These are phyloP conservation scores for Tachuris rubrigastra DNA, from an alignment of 2,113 vertebrate species.

Conservation along the genomic window DNA sequence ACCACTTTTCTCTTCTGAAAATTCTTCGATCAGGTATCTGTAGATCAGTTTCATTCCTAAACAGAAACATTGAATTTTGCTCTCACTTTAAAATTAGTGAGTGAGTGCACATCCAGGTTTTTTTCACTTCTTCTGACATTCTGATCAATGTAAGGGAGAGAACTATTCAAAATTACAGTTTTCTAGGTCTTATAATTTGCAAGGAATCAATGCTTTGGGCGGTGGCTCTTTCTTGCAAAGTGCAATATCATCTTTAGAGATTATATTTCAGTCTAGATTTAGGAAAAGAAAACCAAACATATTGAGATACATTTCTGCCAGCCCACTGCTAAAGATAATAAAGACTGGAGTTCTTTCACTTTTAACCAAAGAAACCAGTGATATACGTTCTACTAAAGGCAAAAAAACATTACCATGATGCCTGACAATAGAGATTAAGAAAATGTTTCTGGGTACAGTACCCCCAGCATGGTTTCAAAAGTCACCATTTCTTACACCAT, in stretches of 20 bases:
- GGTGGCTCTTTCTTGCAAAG: not conserved
- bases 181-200: not conserved
- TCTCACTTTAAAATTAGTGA: not conserved
- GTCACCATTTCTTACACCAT: not conserved
- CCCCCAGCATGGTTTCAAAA: not conserved
- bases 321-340: not conserved
- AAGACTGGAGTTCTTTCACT: not conserved
- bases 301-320: not conserved
- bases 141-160: not conserved
- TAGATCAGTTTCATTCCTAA: not conserved
- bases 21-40: not conserved
- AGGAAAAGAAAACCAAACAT: not conserved
- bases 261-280: not conserved
- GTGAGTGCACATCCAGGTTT: accelerated
- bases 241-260: not conserved
- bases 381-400: not conserved
- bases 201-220: not conserved
- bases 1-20: not conserved
- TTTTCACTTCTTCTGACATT: not conserved
- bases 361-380: not conserved
- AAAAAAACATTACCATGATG: not conserved
- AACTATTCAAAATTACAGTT: not conserved
- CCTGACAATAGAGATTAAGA: not conserved
- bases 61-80: not conserved
- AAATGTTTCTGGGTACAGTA: not conserved